These are phyloP conservation scores for Epizoanthus ramosus DNA, from an alignment of 92 coral and sea anemone genomes.

Conservation along the genomic window DNA sequence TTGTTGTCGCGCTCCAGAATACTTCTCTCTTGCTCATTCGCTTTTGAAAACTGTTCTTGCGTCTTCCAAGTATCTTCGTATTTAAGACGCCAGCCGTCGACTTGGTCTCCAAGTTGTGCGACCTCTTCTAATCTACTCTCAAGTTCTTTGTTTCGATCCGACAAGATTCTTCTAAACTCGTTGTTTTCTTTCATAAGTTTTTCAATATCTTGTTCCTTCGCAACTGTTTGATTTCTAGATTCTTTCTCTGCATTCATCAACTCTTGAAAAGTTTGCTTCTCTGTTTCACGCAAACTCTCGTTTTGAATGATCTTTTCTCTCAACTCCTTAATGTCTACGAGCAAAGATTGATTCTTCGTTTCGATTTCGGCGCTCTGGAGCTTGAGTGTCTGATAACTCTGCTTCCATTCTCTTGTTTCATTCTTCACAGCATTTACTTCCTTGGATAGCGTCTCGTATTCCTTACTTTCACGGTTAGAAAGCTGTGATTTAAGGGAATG, in stretches of 20 bases:
- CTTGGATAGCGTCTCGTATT: constrained; percentile 6
- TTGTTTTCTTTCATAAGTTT: neutral
- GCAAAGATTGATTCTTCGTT: neutral
- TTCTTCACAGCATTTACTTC: constrained; percentile 2
- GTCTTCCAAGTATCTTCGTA: constrained; percentile 3
- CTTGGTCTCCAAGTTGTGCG: neutral
- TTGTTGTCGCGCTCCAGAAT: constrained; percentile 6
- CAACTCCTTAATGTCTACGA: neutral
- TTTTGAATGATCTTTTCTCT: neutral
- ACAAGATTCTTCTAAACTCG: neutral
- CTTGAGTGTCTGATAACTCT: neutral
- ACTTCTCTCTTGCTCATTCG: constrained; percentile 10
- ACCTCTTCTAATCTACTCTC: neutral
- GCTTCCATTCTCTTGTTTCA: constrained; percentile 22
- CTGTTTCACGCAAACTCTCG: neutral
- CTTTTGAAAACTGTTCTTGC: constrained; percentile 1
- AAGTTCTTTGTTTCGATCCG: constrained; percentile 19
- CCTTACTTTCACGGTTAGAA: constrained; percentile 18
- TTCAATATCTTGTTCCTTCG: neutral
- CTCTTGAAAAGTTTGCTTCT: constrained; percentile 16
- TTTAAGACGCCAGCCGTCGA: neutral
- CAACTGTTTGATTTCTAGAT: constrained; percentile 4
- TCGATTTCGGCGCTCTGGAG: constrained; percentile 7
- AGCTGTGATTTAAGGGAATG: constrained; percentile 27
- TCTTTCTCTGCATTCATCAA: neutral